Conservation (phyloP, 2,888 invertebrate genomes). For the Sarcophaga rosellei region DNA sequence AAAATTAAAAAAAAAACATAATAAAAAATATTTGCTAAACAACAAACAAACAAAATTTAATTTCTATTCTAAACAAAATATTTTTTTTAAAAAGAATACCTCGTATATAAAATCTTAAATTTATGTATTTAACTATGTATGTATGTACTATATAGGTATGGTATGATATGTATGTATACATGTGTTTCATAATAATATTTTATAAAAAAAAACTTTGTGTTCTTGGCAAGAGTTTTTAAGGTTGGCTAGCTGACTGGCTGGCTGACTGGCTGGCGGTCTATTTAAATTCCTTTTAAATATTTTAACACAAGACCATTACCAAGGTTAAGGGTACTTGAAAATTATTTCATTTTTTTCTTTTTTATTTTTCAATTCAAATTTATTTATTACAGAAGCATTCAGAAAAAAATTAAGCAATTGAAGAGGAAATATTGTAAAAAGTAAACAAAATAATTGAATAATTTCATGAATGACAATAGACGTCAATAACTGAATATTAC, state of each 20-base stretch:
- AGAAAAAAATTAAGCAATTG: not conserved
- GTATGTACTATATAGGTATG: no score
- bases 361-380: no score
- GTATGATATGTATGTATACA: no score
- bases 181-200: not conserved
- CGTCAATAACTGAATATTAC: not conserved
- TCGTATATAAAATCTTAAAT: no score
- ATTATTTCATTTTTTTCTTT: not conserved
- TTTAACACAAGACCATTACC: constrained; percentile 1
- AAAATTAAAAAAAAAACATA: not conserved
- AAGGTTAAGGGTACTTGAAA: constrained; percentile 56
- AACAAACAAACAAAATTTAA: not conserved
- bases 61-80: not conserved
- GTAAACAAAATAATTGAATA: constrained; percentile 15
- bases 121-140: no score
- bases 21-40: not conserved
- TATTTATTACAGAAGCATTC: no score
- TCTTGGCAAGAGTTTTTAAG: constrained; percentile 50
- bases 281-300: constrained; percentile 1
- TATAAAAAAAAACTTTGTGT: constrained; percentile 10
- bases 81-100: not conserved
- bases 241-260: not conserved
- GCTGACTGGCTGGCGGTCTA: not conserved
- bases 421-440: constrained; percentile 5
- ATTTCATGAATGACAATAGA: not conserved